These are phyloP conservation scores for Pilophorus perplexus DNA, from an alignment of 2,888 invertebrate species.

Conservation along the genomic window DNA sequence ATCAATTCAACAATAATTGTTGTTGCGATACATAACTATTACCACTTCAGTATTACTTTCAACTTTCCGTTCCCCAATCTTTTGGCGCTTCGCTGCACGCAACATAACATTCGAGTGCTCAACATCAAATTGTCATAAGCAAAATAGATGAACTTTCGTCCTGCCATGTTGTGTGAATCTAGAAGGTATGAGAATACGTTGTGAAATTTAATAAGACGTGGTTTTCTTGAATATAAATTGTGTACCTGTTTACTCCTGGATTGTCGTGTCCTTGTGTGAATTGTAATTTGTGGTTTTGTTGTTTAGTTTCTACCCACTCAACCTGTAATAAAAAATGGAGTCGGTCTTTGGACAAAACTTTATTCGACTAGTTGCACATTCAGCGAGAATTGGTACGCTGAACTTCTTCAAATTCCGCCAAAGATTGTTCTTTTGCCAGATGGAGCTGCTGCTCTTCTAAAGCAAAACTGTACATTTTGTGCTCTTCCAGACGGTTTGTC, in stretches of 20 bases:
- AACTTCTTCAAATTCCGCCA: background rate
- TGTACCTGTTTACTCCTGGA: too few relatives aligned
- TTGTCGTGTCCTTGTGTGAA: too few relatives aligned
- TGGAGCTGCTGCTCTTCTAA: constrained; percentile 11
- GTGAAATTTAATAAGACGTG: too few relatives aligned
- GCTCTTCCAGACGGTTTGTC: constrained; percentile 1
- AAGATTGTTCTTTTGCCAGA: background rate
- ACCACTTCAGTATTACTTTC: background rate
- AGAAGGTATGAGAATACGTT: background rate
- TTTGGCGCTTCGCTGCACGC: constrained; percentile 34
- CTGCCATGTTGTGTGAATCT: constrained; percentile 16
- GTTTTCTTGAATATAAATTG: background rate
- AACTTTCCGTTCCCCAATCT: constrained; percentile 43
- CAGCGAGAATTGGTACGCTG: background rate
- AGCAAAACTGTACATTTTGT: background rate
- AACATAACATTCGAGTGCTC: constrained; percentile 44
- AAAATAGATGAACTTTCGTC: constrained; percentile 42
- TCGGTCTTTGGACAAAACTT: too few relatives aligned
- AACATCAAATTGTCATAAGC: constrained; percentile 45
- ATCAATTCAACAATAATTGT: background rate
- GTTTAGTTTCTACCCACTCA: background rate
- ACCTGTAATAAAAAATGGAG: background rate
- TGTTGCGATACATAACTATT: background rate
- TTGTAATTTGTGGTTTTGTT: background rate
- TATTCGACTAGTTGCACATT: too few relatives aligned